These are phyloP conservation scores for Thyatira batis DNA, from an alignment of 2,888 invertebrate species.

Conservation along the genomic window DNA sequence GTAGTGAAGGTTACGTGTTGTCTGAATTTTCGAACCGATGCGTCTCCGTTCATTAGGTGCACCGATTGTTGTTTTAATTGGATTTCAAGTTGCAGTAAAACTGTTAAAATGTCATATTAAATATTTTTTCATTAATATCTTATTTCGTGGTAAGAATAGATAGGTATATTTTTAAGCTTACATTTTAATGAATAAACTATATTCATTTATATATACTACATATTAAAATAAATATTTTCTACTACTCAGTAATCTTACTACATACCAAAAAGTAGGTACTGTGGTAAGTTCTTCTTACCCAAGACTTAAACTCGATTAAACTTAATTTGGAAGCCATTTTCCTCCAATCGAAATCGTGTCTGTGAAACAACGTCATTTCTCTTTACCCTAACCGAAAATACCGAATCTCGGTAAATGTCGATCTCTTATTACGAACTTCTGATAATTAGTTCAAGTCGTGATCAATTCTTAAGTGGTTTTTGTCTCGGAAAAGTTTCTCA, in stretches of 20 bases:
- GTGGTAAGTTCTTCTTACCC: no score
- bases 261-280: no score
- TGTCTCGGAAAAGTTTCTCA: conserved; percentile 34
- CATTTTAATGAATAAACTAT: no score
- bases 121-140: no score
- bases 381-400: neutral
- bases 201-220: no score
- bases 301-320: no score
- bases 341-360: neutral
- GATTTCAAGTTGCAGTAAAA: neutral
- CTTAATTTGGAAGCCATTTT: neutral
- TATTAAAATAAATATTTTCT: no score
- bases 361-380: neutral
- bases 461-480: conserved; percentile 50
- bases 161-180: no score
- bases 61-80: neutral
- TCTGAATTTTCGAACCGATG: neutral
- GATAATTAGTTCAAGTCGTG: conserved; percentile 37
- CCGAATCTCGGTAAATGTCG: conserved; percentile 12
- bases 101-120: no score
- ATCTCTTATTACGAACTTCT: conserved; percentile 11
- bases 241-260: no score
- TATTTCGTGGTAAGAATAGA: no score
- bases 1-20: conserved; percentile 7
- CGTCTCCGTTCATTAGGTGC: neutral